A percentile compares a stretch with the other conserved stretches of the same genome.
phyloP scores from a whole-genome alignment of 2,113 vertebrate genomes.

The Anseranas semipalmata region DNA sequence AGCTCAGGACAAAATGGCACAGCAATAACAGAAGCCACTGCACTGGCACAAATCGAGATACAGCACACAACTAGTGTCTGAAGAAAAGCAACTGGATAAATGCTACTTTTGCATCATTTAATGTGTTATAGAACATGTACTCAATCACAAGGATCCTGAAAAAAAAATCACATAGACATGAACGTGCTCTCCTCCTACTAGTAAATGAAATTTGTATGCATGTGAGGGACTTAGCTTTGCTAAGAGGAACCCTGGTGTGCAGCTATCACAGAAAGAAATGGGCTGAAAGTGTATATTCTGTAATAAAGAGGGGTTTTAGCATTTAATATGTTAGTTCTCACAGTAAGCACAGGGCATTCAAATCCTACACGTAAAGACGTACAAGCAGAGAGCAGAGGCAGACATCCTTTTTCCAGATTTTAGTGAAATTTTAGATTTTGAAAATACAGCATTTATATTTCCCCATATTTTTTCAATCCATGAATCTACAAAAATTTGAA shows the following conservation, averaged over 20 bases:
- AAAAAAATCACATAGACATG: neutral
- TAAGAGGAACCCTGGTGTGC: neutral
- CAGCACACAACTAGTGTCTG: neutral
- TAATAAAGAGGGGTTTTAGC: neutral
- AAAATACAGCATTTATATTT: conserved; percentile 24
- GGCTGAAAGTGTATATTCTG: conserved; percentile 8
- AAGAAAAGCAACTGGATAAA: neutral
- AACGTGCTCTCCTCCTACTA: neutral
- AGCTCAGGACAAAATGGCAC: neutral
- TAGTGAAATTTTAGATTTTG: conserved; percentile 47
- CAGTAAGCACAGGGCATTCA: neutral
- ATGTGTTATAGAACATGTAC: neutral
- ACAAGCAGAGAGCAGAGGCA: conserved; percentile 6
- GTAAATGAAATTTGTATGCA: neutral
- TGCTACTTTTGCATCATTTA: neutral
- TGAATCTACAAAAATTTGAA: conserved; percentile 8
- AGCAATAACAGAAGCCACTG: neutral
- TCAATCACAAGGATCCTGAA: neutral
- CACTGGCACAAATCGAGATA: neutral
- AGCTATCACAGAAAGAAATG: conserved; percentile 16
- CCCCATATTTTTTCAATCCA: neutral
- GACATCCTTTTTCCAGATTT: neutral
- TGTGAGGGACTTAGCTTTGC: neutral
- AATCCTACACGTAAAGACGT: neutral
- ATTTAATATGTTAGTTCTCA: neutral